These are phyloP conservation scores for Podocnemis expansa DNA, from an alignment of 2,113 vertebrate species.

Conservation along the genomic window DNA sequence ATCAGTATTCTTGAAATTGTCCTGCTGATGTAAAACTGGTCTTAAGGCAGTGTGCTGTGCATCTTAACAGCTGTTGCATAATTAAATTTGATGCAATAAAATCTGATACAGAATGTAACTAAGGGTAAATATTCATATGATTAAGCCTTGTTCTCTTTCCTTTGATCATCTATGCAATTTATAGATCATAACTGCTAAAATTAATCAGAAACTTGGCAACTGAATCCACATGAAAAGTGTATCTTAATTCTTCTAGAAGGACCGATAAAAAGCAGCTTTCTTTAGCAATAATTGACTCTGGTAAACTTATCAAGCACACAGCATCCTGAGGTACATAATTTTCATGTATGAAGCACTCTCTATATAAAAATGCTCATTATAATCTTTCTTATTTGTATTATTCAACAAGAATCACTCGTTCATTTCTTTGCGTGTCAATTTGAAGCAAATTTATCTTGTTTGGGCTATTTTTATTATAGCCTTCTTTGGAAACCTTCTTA, in stretches of 20 bases:
- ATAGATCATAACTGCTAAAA: conserved; percentile 1
- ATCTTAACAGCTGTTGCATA: conserved; percentile 32
- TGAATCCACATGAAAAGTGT: background rate
- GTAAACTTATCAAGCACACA: background rate
- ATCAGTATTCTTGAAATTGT: conserved; percentile 21
- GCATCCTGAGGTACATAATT: background rate
- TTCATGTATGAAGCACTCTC: background rate
- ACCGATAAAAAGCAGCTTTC: background rate
- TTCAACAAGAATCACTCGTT: background rate
- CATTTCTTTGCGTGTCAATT: rapidly evolving
- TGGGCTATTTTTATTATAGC: background rate
- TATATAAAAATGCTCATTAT: background rate
- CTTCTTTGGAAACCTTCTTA: background rate
- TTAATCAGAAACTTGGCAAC: background rate
- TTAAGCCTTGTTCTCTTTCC: background rate
- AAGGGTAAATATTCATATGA: conserved; percentile 32
- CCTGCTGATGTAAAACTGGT: conserved; percentile 18
- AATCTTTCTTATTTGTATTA: background rate
- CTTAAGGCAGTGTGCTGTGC: conserved; percentile 23
- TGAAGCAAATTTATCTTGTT: background rate
- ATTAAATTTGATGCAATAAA: conserved; percentile 35
- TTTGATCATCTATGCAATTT: conserved; percentile 5
- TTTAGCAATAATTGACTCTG: background rate
- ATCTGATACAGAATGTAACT: conserved; percentile 7
- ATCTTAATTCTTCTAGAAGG: background rate